Evolutionary conservation across 2,888 invertebrate species (phyloP), one percentile per base, ranked within the genome.

Genomic region (Andricus curvator): DNA sequence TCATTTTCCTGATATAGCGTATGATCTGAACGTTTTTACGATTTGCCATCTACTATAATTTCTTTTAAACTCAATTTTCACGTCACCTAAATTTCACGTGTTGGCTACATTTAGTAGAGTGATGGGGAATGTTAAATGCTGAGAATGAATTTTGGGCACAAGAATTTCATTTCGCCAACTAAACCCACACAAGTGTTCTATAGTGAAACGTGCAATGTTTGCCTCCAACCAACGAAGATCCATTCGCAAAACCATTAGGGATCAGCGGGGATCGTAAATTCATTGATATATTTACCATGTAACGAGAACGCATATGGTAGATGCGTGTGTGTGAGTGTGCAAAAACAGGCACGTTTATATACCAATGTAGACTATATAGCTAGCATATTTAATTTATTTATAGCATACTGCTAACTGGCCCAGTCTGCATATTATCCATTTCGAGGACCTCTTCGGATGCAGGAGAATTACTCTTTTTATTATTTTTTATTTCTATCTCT

Each of bases 281-380:
- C 91, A 91, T 91, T 91, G 91, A 91, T 91, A 90, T 91, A 91
- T 91, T 91, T 91, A 91, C 90, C 89, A 89, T 89, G 89, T 88
- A 91, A 89, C 89, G 85, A 78, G 64, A 79, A 64, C 70, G 81
- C 79, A 74, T 76, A 65, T 62, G 64, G 64, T 17, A 11, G 17
- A 64, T 29, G 13, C 8, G 6, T 64, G 62, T 62, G 56, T 56
- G 15, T 22, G 25, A 22, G 25, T 62, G 41, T 56, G 78, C 78
- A 78, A 80, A 77, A 80, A 77, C 78, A 65, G 62, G 44, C 60
- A 2, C 25, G 33, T 44, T 44, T 29, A 51, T 29, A 74, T 70
- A 70, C 70, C 29, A 74, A 48, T 33, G 74, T 33, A 56, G 29
- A n/a, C n/a, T n/a, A 60, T 51, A 56, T 37, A 37, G 56, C n/a